Conservation (phyloP, 2,888 invertebrate genomes). For the Calephelis perditalis region DNA sequence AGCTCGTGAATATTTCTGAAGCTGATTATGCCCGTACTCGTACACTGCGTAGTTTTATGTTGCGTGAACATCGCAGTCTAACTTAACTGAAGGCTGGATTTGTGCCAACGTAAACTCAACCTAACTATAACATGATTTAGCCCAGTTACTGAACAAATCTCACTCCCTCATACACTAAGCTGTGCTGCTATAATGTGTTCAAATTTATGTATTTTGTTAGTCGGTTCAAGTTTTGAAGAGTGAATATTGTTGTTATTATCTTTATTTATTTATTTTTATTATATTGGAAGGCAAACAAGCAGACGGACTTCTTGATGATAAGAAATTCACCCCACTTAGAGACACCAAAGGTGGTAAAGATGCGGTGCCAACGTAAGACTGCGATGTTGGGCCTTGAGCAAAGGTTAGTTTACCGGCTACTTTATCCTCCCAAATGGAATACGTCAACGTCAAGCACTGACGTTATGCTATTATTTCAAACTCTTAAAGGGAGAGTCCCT, state of each 20-base stretch:
- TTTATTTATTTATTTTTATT: too few relatives aligned
- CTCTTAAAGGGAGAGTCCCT: too few relatives aligned
- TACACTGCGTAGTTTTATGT: slow-evolving; percentile 16
- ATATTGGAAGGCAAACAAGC: too few relatives aligned
- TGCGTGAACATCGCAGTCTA: slow-evolving; percentile 13
- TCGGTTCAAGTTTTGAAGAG: background rate
- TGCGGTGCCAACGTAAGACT: too few relatives aligned
- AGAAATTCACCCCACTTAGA: too few relatives aligned
- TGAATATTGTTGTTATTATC: background rate
- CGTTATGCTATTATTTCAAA: too few relatives aligned
- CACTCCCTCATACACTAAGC: slow-evolving; percentile 25
- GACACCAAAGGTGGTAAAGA: too few relatives aligned
- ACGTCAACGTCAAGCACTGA: too few relatives aligned
- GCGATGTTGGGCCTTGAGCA: too few relatives aligned
- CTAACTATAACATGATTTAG: slow-evolving; percentile 64
- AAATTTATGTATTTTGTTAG: slow-evolving; percentile 10
- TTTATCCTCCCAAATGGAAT: too few relatives aligned
- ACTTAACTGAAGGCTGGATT: slow-evolving; percentile 16
- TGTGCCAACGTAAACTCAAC: slow-evolving; percentile 57
- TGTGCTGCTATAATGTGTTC: slow-evolving; percentile 1
- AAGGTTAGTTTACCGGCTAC: too few relatives aligned
- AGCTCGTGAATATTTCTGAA: background rate
- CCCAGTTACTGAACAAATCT: slow-evolving; percentile 60
- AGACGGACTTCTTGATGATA: too few relatives aligned
- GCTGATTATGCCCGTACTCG: background rate